Conservation (phyloP, 2,113 vertebrate species). For the Percopsis transmontana region DNA sequence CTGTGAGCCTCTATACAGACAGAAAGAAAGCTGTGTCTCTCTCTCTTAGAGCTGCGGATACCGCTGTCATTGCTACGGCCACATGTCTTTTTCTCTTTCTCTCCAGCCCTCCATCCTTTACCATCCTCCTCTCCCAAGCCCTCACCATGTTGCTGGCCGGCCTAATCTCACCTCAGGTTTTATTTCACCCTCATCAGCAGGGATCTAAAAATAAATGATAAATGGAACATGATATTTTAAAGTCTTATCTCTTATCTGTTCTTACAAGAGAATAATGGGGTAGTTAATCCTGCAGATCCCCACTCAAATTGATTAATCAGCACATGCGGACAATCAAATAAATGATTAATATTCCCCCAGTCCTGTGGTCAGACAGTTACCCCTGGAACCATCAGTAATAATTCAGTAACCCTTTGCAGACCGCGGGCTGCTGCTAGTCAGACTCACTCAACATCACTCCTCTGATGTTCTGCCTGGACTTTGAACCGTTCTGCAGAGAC, state of each 20-base stretch:
- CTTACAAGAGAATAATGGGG: conserved; percentile 82
- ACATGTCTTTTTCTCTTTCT: conserved; percentile 31
- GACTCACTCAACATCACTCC: conserved; percentile 70
- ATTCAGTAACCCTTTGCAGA: conserved; percentile 80
- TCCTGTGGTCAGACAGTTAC: conserved; percentile 78
- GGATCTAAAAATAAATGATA: conserved; percentile 86
- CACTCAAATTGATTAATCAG: conserved; percentile 85
- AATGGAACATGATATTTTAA: conserved; percentile 87
- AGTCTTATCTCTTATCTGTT: conserved; percentile 82
- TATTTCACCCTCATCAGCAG: conserved; percentile 82
- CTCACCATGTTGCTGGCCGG: conserved; percentile 69
- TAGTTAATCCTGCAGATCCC: conserved; percentile 84
- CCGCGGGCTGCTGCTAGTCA: conserved; percentile 71
- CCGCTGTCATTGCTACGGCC: conserved; percentile 19
- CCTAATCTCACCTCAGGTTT: conserved; percentile 81
- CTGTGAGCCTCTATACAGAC: conserved; percentile 59
- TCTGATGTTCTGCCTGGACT: conserved; percentile 73
- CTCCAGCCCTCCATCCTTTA: conserved; percentile 26
- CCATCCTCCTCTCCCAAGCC: conserved; percentile 39
- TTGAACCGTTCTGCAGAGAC: conserved; percentile 64
- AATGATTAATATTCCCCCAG: conserved; percentile 82
- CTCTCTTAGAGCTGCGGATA: conserved; percentile 56
- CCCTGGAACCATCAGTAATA: conserved; percentile 82
- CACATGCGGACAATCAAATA: conserved; percentile 85
- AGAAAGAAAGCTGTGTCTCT: conserved; percentile 60